A percentile compares a stretch with the other conserved stretches of the same genome.
Conservation (phyloP, 92 coral and sea anemone genomes). For the Paragorgia papillata region DNA sequence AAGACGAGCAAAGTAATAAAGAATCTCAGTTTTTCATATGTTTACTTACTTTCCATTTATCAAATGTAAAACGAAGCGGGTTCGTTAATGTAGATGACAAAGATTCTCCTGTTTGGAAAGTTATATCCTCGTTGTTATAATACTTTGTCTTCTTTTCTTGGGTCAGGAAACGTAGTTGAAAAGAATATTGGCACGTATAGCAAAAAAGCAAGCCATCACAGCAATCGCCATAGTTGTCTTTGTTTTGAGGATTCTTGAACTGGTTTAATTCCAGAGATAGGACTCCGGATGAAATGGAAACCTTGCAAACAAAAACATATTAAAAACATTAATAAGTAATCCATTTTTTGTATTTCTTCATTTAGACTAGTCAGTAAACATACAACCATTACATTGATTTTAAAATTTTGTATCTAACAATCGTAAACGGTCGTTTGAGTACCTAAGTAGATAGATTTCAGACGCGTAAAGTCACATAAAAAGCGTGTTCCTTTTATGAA, state of each 20-base stretch:
- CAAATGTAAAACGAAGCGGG: neutral
- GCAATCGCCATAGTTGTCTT: neutral
- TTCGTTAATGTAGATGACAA: neutral
- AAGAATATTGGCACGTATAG: too few species aligned
- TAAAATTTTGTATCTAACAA: too few species aligned
- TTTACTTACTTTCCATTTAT: neutral
- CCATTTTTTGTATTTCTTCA: neutral
- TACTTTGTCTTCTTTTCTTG: neutral
- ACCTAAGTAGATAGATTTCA: too few species aligned
- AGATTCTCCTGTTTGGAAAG: too few species aligned
- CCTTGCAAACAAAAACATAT: neutral
- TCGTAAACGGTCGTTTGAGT: too few species aligned
- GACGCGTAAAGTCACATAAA: too few species aligned
- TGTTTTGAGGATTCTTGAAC: slow-evolving; percentile 33
- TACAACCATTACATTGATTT: too few species aligned
- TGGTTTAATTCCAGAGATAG: slow-evolving; percentile 14
- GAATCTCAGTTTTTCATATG: too few species aligned
- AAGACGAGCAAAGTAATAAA: too few species aligned
- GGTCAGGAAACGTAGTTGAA: neutral
- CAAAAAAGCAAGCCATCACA: too few species aligned
- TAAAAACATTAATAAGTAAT: neutral
- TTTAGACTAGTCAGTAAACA: too few species aligned
- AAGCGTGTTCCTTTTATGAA: too few species aligned
- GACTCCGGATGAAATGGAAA: neutral
- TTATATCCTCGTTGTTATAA: neutral